A percentile compares a stretch with the other conserved stretches of the same genome.
phyloP scores from a whole-genome alignment of 1,140 invertebrate species.

The Drosophila obscura region DNA sequence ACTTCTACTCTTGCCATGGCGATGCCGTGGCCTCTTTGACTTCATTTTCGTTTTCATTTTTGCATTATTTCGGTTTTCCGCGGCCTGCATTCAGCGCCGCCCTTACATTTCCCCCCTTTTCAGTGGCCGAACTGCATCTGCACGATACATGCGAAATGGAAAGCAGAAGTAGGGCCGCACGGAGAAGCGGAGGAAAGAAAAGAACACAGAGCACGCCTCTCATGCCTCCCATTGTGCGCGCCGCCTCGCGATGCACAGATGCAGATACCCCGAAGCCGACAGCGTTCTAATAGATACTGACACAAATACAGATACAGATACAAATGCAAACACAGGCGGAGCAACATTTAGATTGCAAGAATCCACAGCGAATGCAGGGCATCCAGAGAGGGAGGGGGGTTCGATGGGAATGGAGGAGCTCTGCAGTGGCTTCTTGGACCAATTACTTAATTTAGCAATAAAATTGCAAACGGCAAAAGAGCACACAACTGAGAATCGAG shows the following conservation, averaged over 20 bases:
- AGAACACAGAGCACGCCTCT: slow-evolving; percentile 51
- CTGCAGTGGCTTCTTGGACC: slow-evolving; percentile 48
- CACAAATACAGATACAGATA: slow-evolving; percentile 16
- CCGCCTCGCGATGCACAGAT: slow-evolving; percentile 45
- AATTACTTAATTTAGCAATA: slow-evolving; percentile 81
- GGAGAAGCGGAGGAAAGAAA: slow-evolving; percentile 5
- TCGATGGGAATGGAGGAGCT: background rate
- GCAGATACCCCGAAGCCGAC: slow-evolving; percentile 34
- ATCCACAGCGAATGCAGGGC: slow-evolving; percentile 37
- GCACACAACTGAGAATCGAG: slow-evolving; percentile 17
- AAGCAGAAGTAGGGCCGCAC: slow-evolving; percentile 54
- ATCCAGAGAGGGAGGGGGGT: background rate
- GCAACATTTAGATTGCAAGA: slow-evolving; percentile 64
- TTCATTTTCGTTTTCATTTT: slow-evolving; percentile 1
- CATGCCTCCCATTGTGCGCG: slow-evolving; percentile 30
- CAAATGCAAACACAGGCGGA: slow-evolving; percentile 28
- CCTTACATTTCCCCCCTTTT: background rate
- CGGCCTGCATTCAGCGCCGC: slow-evolving; percentile 16
- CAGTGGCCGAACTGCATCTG: slow-evolving; percentile 41
- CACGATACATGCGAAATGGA: slow-evolving; percentile 70
- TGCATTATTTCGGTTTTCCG: slow-evolving; percentile 24
- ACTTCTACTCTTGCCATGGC: too few relatives aligned
- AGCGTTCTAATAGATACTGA: slow-evolving; percentile 61
- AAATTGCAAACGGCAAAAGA: slow-evolving; percentile 56
- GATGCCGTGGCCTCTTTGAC: slow-evolving; percentile 14